Evolutionary conservation across 2,888 invertebrate genomes (phyloP), one percentile per base, ranked within the genome.

Genomic region (Pegoplata infirma): DNA sequence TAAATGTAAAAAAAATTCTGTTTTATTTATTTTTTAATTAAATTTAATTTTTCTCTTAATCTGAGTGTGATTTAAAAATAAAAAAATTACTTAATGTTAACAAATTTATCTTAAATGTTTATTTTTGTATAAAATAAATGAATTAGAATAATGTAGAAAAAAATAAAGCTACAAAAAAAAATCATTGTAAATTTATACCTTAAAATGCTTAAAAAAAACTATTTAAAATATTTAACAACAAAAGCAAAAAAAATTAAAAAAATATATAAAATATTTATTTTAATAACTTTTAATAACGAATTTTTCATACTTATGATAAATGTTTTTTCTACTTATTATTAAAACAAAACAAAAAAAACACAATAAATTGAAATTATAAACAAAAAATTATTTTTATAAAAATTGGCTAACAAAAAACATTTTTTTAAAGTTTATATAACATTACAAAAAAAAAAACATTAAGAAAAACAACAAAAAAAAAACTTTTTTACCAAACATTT

Each of bases 261-360:
- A 55, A 28, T 49, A 73, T 74, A 36, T 66, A 72, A 46, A 28
- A 28, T 73, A 80, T 76, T 81, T 83, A 82, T 82, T 82, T 81
- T 81, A 81, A 81, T 81, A 73, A 76, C 64, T 69, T 76, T 76
- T 74, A 76, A 80, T 81, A 81, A 77, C 68, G 80, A 77, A 80
- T 81, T 81, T 82, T 78, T 78, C 79, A 81, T 80, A 80, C 82
- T 81, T 81, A 81, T 81, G 74, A 80, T 75, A 72, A 72, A 79
- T 82, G 80, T 81, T 82, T 82, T 40, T 81, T 82, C 76, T 82
- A 82, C 81, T 81, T 82, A 75, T 36, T 64, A 80, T 67, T 71
- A 81, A 75, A 71, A 40, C 36, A 4, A 61, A 53, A 74, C 63
- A 58, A 46, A 46, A 47, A 74, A 68, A 73, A 77, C 47, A 81